Base-by-base conservation (phyloP, 1,140 invertebrate genomes). In the Lepidostoma basale region DNA sequence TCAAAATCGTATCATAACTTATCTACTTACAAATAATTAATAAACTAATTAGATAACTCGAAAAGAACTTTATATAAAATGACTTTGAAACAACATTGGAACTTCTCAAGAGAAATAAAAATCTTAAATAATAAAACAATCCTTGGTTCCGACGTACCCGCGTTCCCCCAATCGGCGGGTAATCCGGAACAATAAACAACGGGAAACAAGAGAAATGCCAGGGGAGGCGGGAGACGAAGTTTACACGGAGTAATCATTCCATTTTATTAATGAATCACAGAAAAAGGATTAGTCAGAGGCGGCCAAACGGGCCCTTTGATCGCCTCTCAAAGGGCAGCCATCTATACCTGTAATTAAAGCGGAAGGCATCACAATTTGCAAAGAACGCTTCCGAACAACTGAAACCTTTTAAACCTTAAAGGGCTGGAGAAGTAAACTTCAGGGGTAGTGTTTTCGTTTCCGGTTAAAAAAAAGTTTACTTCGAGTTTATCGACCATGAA, bases 271-370 rank as follows among this genome's bases (percentile, higher is more conserved):
- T 70, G 69, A 71, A 71, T 71, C 65, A 60, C 59, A 64, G 69
- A 68, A 71, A 64, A 71, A 64, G 69, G 69, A 71, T 71, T 68
- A 71, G 62, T 71, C 62, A 39, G 69, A 39, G 62, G 52, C 60
- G 54, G 64, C 49, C 42, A 25, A 68, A 59, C 60, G 54, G 64
- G 45, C 42, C 62, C 69, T 71, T 71, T 71, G 69, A 71, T 71
- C 69, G 69, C 20, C 69, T 47, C 62, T 68, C 64, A 59, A 68
- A 63, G 30, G 64, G 56, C 26, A 40, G 36, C 52, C 62, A 68
- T 63, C 65, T 62, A 71, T 68, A 71, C 69, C 69, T 68, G 69
- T 71, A 71, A 71, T 71, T 71, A 71, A 67, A 71, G 58, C 47
- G 69, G 59, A 45, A 56, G 42, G 56, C 52, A 56, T 56, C 52